Percentiles rank a stretch among this genome's conserved stretches.
Conservation (phyloP, 2,797 vertebrate genomes). For the Acanthis flammea region DNA sequence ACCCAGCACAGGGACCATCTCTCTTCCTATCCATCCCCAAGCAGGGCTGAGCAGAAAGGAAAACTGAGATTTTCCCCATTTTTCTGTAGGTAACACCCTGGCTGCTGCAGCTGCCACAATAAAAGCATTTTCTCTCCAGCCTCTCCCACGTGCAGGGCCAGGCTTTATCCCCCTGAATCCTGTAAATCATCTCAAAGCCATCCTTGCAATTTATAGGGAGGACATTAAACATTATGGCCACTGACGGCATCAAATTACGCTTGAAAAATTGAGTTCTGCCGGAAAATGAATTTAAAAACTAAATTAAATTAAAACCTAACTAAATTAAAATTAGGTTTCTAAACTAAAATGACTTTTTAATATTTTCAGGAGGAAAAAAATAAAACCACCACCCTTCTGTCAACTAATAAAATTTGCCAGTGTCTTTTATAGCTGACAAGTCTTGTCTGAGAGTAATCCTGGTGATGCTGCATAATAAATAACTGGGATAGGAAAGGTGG, state of each 20-base stretch:
- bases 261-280: constrained; percentile 69
- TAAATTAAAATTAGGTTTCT: constrained; percentile 69
- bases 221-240: constrained; percentile 70
- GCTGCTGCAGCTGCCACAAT: neutral
- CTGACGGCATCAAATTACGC: constrained; percentile 69
- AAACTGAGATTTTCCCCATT: neutral
- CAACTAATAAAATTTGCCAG: constrained; percentile 54
- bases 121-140: neutral
- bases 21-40: neutral
- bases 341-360: constrained; percentile 66
- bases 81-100: neutral
- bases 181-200: constrained; percentile 67
- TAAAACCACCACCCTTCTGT: neutral
- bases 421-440: constrained; percentile 56
- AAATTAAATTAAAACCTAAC: constrained; percentile 70
- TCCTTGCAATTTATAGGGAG: constrained; percentile 55
- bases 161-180: constrained; percentile 13
- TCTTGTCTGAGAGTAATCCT: constrained; percentile 26
- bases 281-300: constrained; percentile 66
- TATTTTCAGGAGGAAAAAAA: constrained; percentile 32
- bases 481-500: neutral
- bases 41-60: neutral
- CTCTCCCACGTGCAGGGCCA: neutral
- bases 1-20: neutral
- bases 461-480: constrained; percentile 16